Evolutionary conservation across 2,797 vertebrate species (phyloP), one percentile per base, ranked within the genome.

Genomic region (Sphaeramia orbicularis): DNA sequence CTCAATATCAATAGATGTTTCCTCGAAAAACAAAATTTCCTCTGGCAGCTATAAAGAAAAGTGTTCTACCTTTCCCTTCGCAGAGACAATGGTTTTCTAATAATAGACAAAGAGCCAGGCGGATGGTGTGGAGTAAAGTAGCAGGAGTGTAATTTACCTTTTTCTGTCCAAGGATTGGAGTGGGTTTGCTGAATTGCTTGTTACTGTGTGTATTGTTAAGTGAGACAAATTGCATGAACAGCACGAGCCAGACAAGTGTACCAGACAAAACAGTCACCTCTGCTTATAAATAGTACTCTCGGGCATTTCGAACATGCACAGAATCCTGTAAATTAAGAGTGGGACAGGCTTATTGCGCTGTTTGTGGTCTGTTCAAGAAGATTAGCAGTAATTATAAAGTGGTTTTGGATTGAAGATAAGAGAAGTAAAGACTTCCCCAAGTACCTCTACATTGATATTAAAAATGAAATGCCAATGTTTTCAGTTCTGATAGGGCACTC

Each of bases 1-100:
- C 18, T 62, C 13, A n/a, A 5, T 55, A 12, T 56, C 27, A 42
- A 10, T 43, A 19, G n/a, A 14, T 42, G 27, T 24, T 71, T 45
- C 13, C 6, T 38, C 37, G 35, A 12, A 30, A 27, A 47, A 68
- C 15, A 60, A n/a, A 10, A 24, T 24, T 24, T 15, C 35, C 16
- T 69, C 45, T 37, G 21, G 27, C 48, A 41, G 15, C 60, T 35
- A 59, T 10, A 5, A 60, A 52, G 10, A 40, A 19, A 63, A 48
- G 12, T 62, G 36, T 75, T 83, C 71, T 58, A 48, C 36, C 70
- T 71, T 57, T 74, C 47, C 45, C 38, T 27, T 10, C 41, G 40
- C 27, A 67, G 58, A 55, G 57, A 42, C 52, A 74, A 14, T 42
- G 6, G 16, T 36, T 63, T 66, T 81, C 36, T 69, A 62, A 84